Evolutionary conservation across 2,888 invertebrate genomes (phyloP), one percentile per base, ranked within the genome.

Genomic region (Drosophila emarginata): DNA sequence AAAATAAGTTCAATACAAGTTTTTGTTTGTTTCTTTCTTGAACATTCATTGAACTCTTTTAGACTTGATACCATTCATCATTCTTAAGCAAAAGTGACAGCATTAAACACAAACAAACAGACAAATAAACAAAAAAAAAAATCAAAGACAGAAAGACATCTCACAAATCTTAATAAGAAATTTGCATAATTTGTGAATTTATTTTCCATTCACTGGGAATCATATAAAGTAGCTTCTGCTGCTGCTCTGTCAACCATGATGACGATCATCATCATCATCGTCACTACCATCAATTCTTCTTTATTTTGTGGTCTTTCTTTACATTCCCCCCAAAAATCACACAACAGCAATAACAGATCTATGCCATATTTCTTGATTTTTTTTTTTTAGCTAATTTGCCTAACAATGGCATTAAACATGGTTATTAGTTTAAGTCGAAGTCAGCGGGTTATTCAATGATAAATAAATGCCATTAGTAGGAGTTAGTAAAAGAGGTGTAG

Each of bases 131-230:
- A 21, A 45, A 45, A 40, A 2, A 45, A 18, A 18, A 45, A 18
- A 15, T 45, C 18, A 45, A 45, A 45, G 18, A 45, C 45, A 21
- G 12, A 45, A 45, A 45, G 45, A 45, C 62, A 72, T 60, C 50
- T 63, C 64, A 71, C 68, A 74, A 79, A 79, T 79, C 64, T 67
- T 62, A 72, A 74, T 69, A 64, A 62, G 45, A 60, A 63, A 86
- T 82, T 82, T 72, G 70, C 87, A 83, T 83, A 83, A 85, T 82
- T 88, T 72, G 59, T 70, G 60, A 74, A 88, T 83, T 88, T 79
- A 64, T 88, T 86, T 75, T 69, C 75, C 64, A 60, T 57, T 73
- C 70, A 66, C 72, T 60, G 59, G 28, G 59, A 58, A 62, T 28
- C 50, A 45, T 61, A 63, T 67, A 74, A 67, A 67, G 68, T 64